A percentile compares a stretch with the other conserved stretches of the same genome.
These are phyloP conservation scores for Eueremaeus valkanovi DNA, from an alignment of 2,888 invertebrate genomes.

Conservation along the genomic window DNA sequence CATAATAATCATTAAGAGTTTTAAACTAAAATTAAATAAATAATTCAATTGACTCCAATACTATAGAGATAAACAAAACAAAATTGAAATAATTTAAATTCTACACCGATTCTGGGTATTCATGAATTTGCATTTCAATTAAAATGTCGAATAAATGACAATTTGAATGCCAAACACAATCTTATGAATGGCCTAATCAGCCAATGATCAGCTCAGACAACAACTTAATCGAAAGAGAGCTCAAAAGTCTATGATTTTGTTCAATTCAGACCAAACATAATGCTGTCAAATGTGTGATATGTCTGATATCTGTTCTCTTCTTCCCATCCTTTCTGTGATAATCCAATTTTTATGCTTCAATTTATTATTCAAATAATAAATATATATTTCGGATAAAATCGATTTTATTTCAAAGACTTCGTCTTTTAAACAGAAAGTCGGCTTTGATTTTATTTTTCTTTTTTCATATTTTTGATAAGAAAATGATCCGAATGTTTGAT, in stretches of 20 bases:
- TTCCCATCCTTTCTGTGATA: background rate
- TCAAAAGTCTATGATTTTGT: background rate
- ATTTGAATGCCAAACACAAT: too few relatives aligned
- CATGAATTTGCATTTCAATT: slow-evolving; percentile 16
- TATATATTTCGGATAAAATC: background rate
- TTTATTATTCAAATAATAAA: slow-evolving; percentile 19
- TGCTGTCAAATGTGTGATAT: too few relatives aligned
- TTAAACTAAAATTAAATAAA: too few relatives aligned
- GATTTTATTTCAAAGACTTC: background rate
- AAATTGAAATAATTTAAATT: background rate
- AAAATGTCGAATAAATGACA: slow-evolving; percentile 12
- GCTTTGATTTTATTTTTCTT: background rate
- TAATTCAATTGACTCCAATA: background rate
- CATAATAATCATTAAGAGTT: background rate
- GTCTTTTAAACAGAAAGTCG: background rate
- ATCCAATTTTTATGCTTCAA: slow-evolving; percentile 13
- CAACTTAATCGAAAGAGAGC: too few relatives aligned
- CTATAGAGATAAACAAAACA: background rate
- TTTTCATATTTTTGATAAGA: too few relatives aligned
- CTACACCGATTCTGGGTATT: background rate
- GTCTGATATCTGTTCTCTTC: background rate
- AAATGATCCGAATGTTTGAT: slow-evolving; percentile 14
- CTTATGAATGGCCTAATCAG: too few relatives aligned
- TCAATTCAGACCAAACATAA: background rate
- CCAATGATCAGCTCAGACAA: too few relatives aligned